These are phyloP conservation scores for Corythaeola cristata DNA, from an alignment of 2,113 vertebrate species.

Conservation along the genomic window DNA sequence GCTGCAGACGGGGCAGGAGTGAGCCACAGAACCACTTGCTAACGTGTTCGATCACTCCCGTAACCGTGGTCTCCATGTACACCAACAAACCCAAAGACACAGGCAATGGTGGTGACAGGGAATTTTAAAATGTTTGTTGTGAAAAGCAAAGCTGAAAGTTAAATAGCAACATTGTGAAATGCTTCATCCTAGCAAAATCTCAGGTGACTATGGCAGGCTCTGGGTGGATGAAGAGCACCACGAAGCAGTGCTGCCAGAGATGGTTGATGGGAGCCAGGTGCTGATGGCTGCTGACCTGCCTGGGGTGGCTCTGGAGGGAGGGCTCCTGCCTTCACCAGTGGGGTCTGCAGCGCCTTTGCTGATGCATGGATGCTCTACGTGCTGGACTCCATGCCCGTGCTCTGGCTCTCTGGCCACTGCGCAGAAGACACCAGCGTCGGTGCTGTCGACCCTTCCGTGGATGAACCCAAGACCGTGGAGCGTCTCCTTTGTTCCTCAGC, in stretches of 20 bases:
- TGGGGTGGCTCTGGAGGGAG: background rate
- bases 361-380: accelerated
- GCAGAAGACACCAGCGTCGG: accelerated
- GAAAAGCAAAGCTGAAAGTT: background rate
- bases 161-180: background rate
- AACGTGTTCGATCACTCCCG: background rate
- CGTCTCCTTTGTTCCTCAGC: accelerated
- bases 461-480: accelerated
- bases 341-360: background rate
- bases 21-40: background rate
- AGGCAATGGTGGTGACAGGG: background rate
- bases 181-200: background rate
- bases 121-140: background rate
- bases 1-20: accelerated
- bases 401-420: background rate
- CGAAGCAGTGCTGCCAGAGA: accelerated
- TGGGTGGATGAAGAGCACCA: background rate
- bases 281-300: background rate
- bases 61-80: background rate
- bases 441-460: background rate
- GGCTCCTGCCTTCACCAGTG: background rate
- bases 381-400: background rate
- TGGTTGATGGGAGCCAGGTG: background rate
- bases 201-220: background rate
- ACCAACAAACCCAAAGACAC: background rate